These are phyloP conservation scores for Orycteropus afer DNA, from an alignment of 2,113 vertebrate genomes.

Conservation along the genomic window DNA sequence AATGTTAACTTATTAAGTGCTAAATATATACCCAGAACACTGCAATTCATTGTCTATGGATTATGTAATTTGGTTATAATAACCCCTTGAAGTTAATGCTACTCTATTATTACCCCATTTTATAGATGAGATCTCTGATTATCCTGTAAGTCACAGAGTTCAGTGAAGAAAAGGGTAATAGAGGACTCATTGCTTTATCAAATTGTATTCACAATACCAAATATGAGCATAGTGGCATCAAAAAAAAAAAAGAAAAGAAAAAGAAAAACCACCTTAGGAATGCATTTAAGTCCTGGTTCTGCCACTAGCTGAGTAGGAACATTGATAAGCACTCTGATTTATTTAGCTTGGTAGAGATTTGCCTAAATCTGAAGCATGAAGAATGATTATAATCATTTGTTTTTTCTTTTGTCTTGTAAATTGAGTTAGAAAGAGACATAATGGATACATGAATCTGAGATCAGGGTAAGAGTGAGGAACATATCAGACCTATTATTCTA, in stretches of 20 bases:
- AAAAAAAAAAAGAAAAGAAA: background rate
- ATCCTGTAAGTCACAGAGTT: background rate
- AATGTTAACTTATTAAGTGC: background rate
- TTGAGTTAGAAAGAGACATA: slow-evolving; percentile 70
- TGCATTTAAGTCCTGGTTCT: background rate
- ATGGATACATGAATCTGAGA: slow-evolving; percentile 58
- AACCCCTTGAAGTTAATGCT: background rate
- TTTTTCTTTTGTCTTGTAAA: slow-evolving; percentile 74
- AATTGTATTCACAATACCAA: background rate
- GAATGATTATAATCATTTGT: slow-evolving; percentile 27
- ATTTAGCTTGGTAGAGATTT: background rate
- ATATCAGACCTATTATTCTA: background rate
- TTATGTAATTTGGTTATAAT: background rate
- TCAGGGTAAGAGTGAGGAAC: background rate
- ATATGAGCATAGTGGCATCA: background rate
- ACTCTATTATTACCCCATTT: background rate
- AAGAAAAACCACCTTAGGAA: background rate
- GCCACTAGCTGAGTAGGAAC: background rate
- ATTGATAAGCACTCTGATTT: background rate
- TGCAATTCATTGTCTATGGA: background rate
- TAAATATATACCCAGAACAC: background rate
- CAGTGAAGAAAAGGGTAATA: background rate
- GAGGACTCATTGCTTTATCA: background rate
- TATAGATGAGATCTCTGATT: background rate
- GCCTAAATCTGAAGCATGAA: slow-evolving; percentile 40